Percentiles rank a stretch among this genome's conserved stretches.
Evolutionary conservation across 1,140 invertebrate genomes (phyloP).

Genomic region (Hyphantria cunea): DNA sequence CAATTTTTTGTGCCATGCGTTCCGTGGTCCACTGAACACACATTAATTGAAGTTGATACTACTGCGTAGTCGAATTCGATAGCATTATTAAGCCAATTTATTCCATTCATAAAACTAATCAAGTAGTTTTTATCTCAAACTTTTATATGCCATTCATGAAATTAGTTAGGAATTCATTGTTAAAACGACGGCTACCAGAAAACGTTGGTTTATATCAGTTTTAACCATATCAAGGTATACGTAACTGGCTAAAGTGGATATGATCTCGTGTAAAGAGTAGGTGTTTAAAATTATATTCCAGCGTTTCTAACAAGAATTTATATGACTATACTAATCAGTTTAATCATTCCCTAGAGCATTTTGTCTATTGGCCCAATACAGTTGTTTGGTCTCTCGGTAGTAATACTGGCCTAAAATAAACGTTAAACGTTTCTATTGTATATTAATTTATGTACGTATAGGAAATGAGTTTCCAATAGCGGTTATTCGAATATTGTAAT

Average conservation of each 20-base stretch:
- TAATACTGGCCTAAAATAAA: background rate
- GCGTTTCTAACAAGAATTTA: slow-evolving; percentile 30
- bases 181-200: slow-evolving; percentile 19
- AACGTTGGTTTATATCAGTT: slow-evolving; percentile 17
- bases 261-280: slow-evolving; percentile 4
- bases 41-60: slow-evolving; percentile 10
- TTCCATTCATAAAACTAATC: slow-evolving; percentile 32
- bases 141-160: slow-evolving; percentile 26
- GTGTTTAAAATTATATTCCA: slow-evolving; percentile 2
- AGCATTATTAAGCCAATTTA: slow-evolving; percentile 19
- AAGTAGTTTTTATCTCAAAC: slow-evolving; percentile 20
- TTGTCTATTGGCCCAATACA: background rate
- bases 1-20: background rate
- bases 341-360: background rate
- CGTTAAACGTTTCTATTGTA: too few relatives aligned
- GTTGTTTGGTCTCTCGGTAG: background rate
- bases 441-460: too few relatives aligned
- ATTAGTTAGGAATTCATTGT: slow-evolving; percentile 7
- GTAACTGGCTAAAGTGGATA: slow-evolving; percentile 2
- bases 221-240: slow-evolving; percentile 1
- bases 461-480: too few relatives aligned
- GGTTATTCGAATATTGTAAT: too few relatives aligned
- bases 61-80: slow-evolving; percentile 3
- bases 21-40: background rate
- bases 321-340: slow-evolving; percentile 5